phyloP scores from a whole-genome alignment of 2,113 vertebrate species.

The Phylloscopus trochilus region DNA sequence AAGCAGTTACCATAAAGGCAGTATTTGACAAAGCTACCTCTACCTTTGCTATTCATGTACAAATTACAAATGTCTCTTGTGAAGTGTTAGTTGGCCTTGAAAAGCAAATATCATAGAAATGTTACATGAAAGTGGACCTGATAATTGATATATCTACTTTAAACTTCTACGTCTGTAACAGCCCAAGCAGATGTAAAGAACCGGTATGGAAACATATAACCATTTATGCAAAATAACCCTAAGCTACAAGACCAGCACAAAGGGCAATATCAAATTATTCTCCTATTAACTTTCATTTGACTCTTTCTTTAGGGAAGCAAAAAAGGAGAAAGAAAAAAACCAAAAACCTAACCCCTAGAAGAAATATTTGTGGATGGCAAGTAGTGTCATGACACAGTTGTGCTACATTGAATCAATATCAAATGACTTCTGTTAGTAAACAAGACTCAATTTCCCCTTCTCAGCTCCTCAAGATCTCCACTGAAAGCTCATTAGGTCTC shows the following conservation, averaged over 20 bases:
- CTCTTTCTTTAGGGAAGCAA: not conserved
- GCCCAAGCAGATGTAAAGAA: not conserved
- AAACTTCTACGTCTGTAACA: not conserved
- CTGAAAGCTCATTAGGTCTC: not conserved
- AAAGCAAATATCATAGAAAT: not conserved
- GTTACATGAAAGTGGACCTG: not conserved
- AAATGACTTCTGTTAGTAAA: not conserved
- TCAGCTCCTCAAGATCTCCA: not conserved
- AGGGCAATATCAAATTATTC: not conserved
- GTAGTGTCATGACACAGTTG: constrained; percentile 5
- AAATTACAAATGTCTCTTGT: not conserved
- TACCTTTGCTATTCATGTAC: not conserved
- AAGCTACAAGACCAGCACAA: not conserved
- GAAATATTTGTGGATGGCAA: not conserved
- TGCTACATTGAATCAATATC: constrained; percentile 6
- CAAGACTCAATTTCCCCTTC: not conserved
- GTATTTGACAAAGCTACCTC: not conserved
- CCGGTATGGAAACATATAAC: not conserved
- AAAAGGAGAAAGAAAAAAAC: not conserved
- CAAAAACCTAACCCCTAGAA: not conserved
- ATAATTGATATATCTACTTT: not conserved
- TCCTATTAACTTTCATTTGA: not conserved
- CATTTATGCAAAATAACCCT: not conserved
- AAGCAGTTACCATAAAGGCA: not conserved
- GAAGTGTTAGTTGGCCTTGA: not conserved